Conservation (phyloP, 1,140 invertebrate genomes). For the Ceratoteleas bidentatus region DNA sequence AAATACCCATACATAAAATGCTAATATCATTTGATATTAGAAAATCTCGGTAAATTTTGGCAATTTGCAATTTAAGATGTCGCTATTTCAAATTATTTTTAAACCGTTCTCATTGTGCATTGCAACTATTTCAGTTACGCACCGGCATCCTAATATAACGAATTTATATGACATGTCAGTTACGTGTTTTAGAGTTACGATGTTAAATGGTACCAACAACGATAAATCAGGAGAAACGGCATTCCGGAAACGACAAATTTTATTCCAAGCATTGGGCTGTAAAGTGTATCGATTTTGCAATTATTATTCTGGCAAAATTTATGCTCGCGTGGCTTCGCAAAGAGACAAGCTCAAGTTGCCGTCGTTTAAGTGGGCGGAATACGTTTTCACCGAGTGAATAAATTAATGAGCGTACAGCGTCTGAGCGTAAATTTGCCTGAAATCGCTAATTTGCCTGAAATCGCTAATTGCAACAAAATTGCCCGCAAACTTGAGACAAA, state of each 20-base stretch:
- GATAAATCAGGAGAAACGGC: conserved; percentile 22
- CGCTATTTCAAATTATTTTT: too few species aligned
- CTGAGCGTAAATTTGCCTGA: too few species aligned
- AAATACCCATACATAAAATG: too few species aligned
- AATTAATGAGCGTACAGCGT: too few species aligned
- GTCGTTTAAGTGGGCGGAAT: not conserved
- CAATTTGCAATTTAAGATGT: too few species aligned
- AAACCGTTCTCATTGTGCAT: too few species aligned
- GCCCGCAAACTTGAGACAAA: too few species aligned
- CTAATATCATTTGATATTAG: too few species aligned
- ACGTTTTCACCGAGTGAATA: too few species aligned
- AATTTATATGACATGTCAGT: conserved; percentile 2
- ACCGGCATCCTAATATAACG: not conserved
- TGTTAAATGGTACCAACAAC: conserved; percentile 22
- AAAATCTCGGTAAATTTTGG: too few species aligned
- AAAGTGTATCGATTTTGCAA: conserved; percentile 8
- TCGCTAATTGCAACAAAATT: too few species aligned
- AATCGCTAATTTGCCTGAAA: too few species aligned
- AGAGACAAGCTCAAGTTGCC: not conserved
- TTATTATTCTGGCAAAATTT: conserved; percentile 8
- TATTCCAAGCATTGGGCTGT: conserved; percentile 15
- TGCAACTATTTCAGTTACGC: not conserved
- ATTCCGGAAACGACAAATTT: conserved; percentile 22
- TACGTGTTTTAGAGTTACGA: conserved; percentile 14
- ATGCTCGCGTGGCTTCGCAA: not conserved